Base-by-base conservation (phyloP, 2,797 vertebrate genomes). In the Monodelphis domestica region DNA sequence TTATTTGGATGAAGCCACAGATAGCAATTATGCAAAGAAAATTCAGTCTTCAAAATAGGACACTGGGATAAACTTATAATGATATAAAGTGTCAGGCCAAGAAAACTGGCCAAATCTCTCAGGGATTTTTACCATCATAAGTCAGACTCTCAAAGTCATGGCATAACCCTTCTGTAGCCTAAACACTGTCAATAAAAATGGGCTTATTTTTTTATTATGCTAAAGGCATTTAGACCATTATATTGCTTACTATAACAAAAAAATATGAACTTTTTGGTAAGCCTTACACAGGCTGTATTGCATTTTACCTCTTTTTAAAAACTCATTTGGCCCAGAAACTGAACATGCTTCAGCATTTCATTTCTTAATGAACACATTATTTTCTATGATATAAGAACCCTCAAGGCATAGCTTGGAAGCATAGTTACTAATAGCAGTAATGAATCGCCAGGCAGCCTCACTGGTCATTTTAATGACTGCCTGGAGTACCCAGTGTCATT, bases 311-410 rank as follows among this genome's bases (percentile, higher is more conserved):
- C 5, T 51, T 50, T 56, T 94, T 91, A 88, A 95, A 26, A 88
- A 52, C 14, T 88, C 51, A 52, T 53, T 78, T 91, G 88, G 0
- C 11, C 54, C 45, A 53, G 51, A 95, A 15, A 95, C 11, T 90
- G 92, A 53, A 94, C 1, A 89, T 56, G 54, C 95, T 95, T 94
- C 88, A 87, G 84, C 7, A 89, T 14, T 91, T 45, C 52, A 54
- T 95, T 96, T 96, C 54, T 90, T 93, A 96, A 93, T n/a, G 90
- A 94, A 87, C 29, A 88, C 51, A 14, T 95, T 92, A 91, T 92
- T 95, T 96, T 57, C 89, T 88, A 57, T 87, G 53, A 94, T 78
- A 50, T 53, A 84, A 93, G 29, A 94, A 59, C 11, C 38, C 59
- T 94, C 33, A 90, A 78, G 88, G 21, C 52, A 92, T 93, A 93